Evolutionary conservation across 2,888 invertebrate genomes (phyloP).

Genomic region (Morpho achilles): DNA sequence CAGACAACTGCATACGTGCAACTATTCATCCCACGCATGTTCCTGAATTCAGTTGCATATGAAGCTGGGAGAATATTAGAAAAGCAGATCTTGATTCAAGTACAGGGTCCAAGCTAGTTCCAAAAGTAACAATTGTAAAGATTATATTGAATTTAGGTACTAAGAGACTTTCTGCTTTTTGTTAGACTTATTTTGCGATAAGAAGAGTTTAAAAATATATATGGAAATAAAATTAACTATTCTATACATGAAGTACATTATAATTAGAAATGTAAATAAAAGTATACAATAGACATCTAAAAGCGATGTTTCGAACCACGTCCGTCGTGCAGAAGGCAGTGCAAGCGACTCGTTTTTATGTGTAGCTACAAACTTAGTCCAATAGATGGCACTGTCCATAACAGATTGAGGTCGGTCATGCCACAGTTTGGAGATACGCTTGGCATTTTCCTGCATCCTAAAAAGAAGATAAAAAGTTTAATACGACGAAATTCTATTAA

Average conservation of each 20-base stretch:
- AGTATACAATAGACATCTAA: constrained; percentile 53
- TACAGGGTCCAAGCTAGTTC: too few species aligned
- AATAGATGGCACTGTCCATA: constrained; percentile 80
- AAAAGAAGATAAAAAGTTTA: constrained; percentile 14
- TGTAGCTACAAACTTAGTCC: constrained; percentile 81
- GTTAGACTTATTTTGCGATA: constrained; percentile 1
- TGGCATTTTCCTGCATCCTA: constrained; percentile 62
- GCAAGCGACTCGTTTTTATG: constrained; percentile 54
- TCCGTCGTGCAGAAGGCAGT: constrained; percentile 39
- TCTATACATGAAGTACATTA: constrained; percentile 28
- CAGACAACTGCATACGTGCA: too few species aligned
- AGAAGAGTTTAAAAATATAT: constrained; percentile 3
- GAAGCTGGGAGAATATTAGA: too few species aligned
- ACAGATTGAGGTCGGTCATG: constrained; percentile 76
- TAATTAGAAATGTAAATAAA: constrained; percentile 26
- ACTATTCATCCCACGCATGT: too few species aligned
- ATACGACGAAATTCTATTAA: too few species aligned
- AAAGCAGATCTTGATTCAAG: too few species aligned
- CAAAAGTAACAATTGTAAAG: too few species aligned
- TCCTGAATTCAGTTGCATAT: too few species aligned
- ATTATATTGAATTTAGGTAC: background rate
- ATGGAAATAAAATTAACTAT: constrained; percentile 9
- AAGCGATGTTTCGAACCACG: constrained; percentile 45
- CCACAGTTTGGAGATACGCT: constrained; percentile 69
- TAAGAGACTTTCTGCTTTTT: constrained; percentile 2